Evolutionary conservation across 1,140 invertebrate genomes (phyloP).

Genomic region (Drosophila serrata): DNA sequence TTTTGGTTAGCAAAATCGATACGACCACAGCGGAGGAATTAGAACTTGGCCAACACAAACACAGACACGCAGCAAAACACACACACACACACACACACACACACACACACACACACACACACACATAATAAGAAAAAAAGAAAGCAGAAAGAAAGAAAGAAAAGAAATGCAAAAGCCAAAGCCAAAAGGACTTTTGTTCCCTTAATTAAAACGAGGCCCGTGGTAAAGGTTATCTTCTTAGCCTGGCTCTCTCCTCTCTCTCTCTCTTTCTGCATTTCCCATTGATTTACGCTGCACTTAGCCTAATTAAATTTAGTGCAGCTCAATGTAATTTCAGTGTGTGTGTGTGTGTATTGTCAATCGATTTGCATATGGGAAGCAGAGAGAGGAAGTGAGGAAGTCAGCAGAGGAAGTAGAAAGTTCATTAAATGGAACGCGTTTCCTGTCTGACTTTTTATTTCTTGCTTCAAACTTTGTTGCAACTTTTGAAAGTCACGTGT

Average conservation of each 20-base stretch:
- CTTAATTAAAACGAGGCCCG: conserved; percentile 37
- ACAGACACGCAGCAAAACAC: conserved; percentile 10
- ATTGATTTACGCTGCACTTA: conserved; percentile 73
- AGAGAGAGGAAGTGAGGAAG: too few species aligned
- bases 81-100: too few species aligned
- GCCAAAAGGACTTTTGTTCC: conserved; percentile 24
- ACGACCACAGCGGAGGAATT: conserved; percentile 37
- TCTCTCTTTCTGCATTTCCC: conserved; percentile 6
- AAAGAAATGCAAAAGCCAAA: conserved; percentile 12
- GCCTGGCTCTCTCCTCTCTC: conserved; percentile 4
- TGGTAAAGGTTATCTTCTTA: conserved; percentile 20
- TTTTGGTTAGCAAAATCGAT: conserved; percentile 52
- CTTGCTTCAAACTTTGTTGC: not conserved
- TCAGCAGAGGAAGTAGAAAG: conserved; percentile 3
- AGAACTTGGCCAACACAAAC: conserved; percentile 37
- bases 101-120: conserved; percentile 14
- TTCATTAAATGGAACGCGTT: conserved; percentile 45
- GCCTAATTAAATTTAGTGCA: conserved; percentile 73
- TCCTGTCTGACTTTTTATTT: not conserved
- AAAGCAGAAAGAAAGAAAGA: not conserved
- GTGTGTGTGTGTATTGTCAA: too few species aligned
- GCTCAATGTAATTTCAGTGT: conserved; percentile 28
- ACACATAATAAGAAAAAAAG: conserved; percentile 14
- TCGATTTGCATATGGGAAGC: conserved; percentile 36
- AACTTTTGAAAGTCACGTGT: conserved; percentile 79